Evolutionary conservation across 2,888 invertebrate genomes (phyloP), one percentile per base, ranked within the genome.

Genomic region (Yponomeuta malinellus): DNA sequence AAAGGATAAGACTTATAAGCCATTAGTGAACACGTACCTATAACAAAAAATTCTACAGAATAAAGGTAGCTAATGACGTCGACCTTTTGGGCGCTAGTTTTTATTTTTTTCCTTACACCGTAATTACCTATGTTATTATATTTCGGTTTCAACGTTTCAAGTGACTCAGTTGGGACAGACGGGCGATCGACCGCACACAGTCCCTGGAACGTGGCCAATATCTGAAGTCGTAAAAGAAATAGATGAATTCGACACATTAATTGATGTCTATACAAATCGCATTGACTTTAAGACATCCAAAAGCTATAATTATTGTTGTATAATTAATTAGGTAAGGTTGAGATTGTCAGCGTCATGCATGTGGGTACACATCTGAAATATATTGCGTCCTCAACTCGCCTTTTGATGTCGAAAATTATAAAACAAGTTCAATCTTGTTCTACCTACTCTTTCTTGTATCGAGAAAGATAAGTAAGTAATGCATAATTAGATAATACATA

Each of bases 181-280:
- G 76, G 79, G 79, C 79, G 70, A 81, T 72, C 70, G 72, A 72
- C 73, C 85, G 83, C 85, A 85, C 86, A 82, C 80, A 70, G 75
- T 80, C 80, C 78, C 85, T 88, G 87, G 85, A 85, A 81, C 78
- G 72, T 72, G 74, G 86, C 87, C 88, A 88, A 87, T 73, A 76
- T 73, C 73, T 59, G 63, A 73, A 63, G 63, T 73, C 72, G 63
- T 72, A 69, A 48, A 70, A 70, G 70, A 71, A 65, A 65, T 33
- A 33, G 65, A 65, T 65, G 65, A 65, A 65, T 65, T 65, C 10
- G 31, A 33, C 65, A 31, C 33, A 65, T 65, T 65, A 65, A 29
- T 64, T 64, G 3, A 64, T 10, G 65, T 29, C 65, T 12, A 4
- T 65, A 12, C 52, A 59, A 59, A 59, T 59, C 0, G 4, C 12